Conservation (phyloP, 2,113 vertebrate species). For the Sphyrna mokarran region DNA sequence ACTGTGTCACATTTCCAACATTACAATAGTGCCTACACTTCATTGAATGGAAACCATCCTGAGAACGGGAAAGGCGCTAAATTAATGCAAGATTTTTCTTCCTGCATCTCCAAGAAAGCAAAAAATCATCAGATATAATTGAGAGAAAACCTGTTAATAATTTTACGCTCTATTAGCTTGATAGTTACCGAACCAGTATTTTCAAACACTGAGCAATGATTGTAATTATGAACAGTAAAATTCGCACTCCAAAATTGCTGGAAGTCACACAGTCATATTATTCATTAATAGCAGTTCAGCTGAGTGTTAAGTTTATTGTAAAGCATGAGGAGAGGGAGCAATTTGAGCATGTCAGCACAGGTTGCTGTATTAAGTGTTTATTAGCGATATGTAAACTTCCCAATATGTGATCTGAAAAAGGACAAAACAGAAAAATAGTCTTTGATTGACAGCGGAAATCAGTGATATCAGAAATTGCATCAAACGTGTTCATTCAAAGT, state of each 20-base stretch:
- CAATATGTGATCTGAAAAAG: not conserved
- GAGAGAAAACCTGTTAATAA: slow-evolving; percentile 19
- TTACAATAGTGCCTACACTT: not conserved
- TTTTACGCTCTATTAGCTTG: not conserved
- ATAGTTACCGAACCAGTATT: slow-evolving; percentile 16
- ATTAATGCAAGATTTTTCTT: not conserved
- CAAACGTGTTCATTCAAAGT: not conserved
- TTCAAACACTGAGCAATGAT: not conserved
- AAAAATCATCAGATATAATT: slow-evolving; percentile 1
- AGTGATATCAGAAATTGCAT: not conserved
- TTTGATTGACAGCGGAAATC: not conserved
- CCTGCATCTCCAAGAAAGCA: not conserved
- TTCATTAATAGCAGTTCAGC: slow-evolving; percentile 24
- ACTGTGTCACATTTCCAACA: not conserved
- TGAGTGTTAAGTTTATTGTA: slow-evolving; percentile 11
- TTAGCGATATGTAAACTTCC: slow-evolving; percentile 18
- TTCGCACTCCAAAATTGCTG: slow-evolving; percentile 28
- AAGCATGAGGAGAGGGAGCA: not conserved
- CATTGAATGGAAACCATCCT: not conserved
- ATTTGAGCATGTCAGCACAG: slow-evolving; percentile 32
- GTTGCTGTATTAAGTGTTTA: slow-evolving; percentile 20
- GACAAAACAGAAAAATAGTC: not conserved
- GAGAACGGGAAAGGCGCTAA: not conserved
- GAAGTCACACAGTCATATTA: slow-evolving; percentile 24
- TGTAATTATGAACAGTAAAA: slow-evolving; percentile 18